These are phyloP conservation scores for Corbicula japonica DNA, from an alignment of 2,888 invertebrate genomes.

Conservation along the genomic window DNA sequence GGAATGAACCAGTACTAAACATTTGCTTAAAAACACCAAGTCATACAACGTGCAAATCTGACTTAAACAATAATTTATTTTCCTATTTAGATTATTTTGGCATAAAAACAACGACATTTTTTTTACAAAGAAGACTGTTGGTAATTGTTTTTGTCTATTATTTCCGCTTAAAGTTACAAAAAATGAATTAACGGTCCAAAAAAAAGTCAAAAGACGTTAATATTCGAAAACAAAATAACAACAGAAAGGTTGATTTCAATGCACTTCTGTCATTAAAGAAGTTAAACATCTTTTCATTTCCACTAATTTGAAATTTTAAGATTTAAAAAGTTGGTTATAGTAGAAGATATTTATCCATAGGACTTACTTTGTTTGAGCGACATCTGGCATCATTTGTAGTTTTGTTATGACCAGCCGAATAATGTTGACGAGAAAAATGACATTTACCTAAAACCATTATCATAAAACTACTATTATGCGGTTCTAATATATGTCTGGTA, in stretches of 20 bases:
- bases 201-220: background rate
- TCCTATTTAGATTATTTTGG: background rate
- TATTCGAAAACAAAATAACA: background rate
- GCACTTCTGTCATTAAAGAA: background rate
- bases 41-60: background rate
- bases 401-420: conserved; percentile 90
- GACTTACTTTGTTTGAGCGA: conserved; percentile 80
- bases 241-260: background rate
- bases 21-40: background rate
- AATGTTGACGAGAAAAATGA: conserved; percentile 89
- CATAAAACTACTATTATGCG: background rate
- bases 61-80: background rate
- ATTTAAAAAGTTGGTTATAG: too few species aligned
- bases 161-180: too few species aligned
- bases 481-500: too few species aligned
- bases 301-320: background rate
- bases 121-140: background rate
- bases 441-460: conserved; percentile 87
- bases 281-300: background rate
- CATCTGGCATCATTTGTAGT: conserved; percentile 87
- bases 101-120: background rate
- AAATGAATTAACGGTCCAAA: too few species aligned
- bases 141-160: background rate
- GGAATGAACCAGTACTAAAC: background rate
- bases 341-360: background rate